These are phyloP conservation scores for Lasiurus borealis DNA, from an alignment of 2,113 vertebrate species.

Conservation along the genomic window DNA sequence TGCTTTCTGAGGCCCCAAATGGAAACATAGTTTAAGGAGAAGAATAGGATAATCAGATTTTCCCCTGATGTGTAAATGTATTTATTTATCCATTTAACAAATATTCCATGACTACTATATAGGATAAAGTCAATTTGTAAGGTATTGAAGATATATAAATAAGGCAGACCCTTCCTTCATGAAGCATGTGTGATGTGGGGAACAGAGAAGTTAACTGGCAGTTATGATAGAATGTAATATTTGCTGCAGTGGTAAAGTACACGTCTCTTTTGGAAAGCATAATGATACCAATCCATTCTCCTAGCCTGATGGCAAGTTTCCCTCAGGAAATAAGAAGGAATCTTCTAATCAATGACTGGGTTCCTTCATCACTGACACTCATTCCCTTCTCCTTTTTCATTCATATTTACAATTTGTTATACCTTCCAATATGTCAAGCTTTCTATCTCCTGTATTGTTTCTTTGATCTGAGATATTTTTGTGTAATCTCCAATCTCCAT, in stretches of 20 bases:
- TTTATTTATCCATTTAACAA: conserved; percentile 26
- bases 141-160: neutral
- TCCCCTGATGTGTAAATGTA: neutral
- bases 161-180: neutral
- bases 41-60: neutral
- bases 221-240: neutral
- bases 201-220: neutral
- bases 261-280: neutral
- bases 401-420: neutral
- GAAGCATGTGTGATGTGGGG: neutral
- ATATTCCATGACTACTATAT: neutral
- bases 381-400: neutral
- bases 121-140: neutral
- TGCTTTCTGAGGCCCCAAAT: neutral
- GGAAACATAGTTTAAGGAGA: conserved; percentile 2
- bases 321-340: neutral
- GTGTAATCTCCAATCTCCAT: neutral
- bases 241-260: neutral
- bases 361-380: neutral
- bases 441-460: neutral
- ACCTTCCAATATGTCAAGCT: neutral
- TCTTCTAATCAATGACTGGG: neutral
- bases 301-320: neutral
- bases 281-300: neutral
- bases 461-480: neutral